These are phyloP conservation scores for Halyomorpha halys DNA, from an alignment of 1,140 invertebrate genomes.

Conservation along the genomic window DNA sequence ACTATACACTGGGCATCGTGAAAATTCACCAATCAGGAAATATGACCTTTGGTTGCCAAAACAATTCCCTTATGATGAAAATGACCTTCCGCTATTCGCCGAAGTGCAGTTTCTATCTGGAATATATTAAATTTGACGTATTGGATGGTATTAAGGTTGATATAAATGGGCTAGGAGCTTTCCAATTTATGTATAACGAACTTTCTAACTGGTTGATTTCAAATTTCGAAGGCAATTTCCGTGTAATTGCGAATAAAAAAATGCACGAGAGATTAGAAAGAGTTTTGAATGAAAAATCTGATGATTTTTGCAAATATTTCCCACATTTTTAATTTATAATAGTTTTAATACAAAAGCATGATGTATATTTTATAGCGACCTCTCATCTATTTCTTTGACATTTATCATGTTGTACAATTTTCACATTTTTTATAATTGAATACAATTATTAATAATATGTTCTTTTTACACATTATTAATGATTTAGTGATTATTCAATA, in stretches of 20 bases:
- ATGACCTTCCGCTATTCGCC: slow-evolving; percentile 19
- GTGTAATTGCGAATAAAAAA: slow-evolving; percentile 14
- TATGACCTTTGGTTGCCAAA: not conserved
- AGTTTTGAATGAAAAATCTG: not conserved
- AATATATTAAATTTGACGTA: slow-evolving; percentile 9
- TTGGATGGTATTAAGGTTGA: slow-evolving; percentile 9
- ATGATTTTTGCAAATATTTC: not conserved
- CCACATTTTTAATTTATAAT: not conserved
- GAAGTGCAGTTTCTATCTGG: slow-evolving; percentile 16
- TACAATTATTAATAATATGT: too few relatives aligned
- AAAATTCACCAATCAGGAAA: slow-evolving; percentile 12
- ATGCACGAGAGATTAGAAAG: slow-evolving; percentile 3
- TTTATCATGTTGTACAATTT: too few relatives aligned
- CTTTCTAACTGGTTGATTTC: slow-evolving; percentile 18
- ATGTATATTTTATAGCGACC: too few relatives aligned
- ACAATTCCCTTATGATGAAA: slow-evolving; percentile 19
- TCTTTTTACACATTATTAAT: too few relatives aligned
- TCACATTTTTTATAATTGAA: too few relatives aligned
- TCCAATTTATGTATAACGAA: slow-evolving; percentile 15
- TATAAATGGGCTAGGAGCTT: slow-evolving; percentile 13
- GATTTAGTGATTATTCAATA: too few relatives aligned
- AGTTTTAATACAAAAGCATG: not conserved
- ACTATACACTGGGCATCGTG: slow-evolving; percentile 10
- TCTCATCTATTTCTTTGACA: too few relatives aligned
- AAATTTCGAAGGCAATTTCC: slow-evolving; percentile 16